Percentiles rank a stretch among this genome's conserved stretches.
These are phyloP conservation scores for Sterna hirundo DNA, from an alignment of 2,113 vertebrate genomes.

Conservation along the genomic window DNA sequence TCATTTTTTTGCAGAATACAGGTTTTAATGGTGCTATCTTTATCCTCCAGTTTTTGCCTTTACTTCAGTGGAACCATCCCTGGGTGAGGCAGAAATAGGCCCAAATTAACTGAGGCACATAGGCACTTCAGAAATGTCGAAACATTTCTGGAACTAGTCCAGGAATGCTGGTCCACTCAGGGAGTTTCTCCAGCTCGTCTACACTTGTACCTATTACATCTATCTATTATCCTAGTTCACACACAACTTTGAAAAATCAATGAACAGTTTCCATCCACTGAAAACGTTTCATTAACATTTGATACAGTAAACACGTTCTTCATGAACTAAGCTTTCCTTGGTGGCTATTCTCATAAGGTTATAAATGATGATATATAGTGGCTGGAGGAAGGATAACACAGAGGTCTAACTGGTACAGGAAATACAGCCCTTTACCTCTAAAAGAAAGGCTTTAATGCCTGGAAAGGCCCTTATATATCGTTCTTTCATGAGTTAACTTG, in stretches of 20 bases:
- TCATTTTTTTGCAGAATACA: background rate
- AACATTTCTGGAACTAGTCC: background rate
- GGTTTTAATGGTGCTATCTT: background rate
- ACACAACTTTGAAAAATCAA: slow-evolving; percentile 20
- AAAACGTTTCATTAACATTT: slow-evolving; percentile 11
- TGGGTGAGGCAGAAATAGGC: background rate
- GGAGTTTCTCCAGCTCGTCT: background rate
- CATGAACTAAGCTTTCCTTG: background rate
- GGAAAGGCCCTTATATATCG: background rate
- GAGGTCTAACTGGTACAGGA: background rate
- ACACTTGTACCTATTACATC: background rate
- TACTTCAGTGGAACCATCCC: background rate
- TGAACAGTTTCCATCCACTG: background rate
- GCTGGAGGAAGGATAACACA: background rate
- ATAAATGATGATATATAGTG: background rate
- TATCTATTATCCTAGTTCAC: background rate
- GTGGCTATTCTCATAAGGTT: background rate
- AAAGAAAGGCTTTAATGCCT: background rate
- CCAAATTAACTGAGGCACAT: background rate
- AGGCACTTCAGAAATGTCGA: background rate
- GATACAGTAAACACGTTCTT: slow-evolving; percentile 13
- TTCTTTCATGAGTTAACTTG: background rate
- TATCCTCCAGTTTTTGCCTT: background rate
- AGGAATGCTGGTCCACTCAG: background rate
- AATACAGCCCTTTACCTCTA: background rate